These are phyloP conservation scores for Ochlodes sylvanus DNA, from an alignment of 2,888 invertebrate genomes.

Conservation along the genomic window DNA sequence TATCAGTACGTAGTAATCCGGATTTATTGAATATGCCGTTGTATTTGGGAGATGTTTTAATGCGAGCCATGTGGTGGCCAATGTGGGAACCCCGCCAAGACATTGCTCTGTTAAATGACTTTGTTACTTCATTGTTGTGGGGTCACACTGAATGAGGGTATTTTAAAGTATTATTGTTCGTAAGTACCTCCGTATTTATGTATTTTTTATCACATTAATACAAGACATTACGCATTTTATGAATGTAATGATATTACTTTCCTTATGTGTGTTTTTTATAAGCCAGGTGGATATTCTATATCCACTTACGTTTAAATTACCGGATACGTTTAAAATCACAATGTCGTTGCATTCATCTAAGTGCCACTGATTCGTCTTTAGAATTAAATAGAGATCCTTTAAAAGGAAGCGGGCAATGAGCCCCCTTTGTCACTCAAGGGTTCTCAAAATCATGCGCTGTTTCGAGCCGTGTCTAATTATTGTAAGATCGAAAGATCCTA, in stretches of 20 bases:
- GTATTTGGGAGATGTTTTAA: slow-evolving; percentile 69
- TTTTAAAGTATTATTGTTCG: slow-evolving; percentile 8
- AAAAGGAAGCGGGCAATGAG: slow-evolving; percentile 61
- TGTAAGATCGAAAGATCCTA: slow-evolving; percentile 64
- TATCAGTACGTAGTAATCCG: slow-evolving; percentile 73
- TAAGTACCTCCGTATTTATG: background rate
- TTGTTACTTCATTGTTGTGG: slow-evolving; percentile 77
- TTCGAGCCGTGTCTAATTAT: slow-evolving; percentile 75
- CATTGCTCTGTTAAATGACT: slow-evolving; percentile 77
- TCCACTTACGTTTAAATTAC: slow-evolving; percentile 49
- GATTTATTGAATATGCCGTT: slow-evolving; percentile 78
- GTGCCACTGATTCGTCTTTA: slow-evolving; percentile 70
- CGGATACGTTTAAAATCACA: slow-evolving; percentile 68
- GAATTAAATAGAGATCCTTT: slow-evolving; percentile 67
- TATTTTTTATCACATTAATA: background rate
- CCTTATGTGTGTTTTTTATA: background rate
- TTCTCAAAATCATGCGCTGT: slow-evolving; percentile 65
- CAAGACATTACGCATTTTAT: no score
- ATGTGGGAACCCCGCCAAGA: slow-evolving; percentile 84
- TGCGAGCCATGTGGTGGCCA: slow-evolving; percentile 79
- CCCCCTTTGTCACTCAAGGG: slow-evolving; percentile 76
- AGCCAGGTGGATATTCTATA: slow-evolving; percentile 21
- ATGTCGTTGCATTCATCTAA: slow-evolving; percentile 54
- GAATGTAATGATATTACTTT: no score
- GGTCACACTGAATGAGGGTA: slow-evolving; percentile 47